Base-by-base conservation (phyloP, 2,888 invertebrate genomes). In the Rhamphomyia laevipes region DNA sequence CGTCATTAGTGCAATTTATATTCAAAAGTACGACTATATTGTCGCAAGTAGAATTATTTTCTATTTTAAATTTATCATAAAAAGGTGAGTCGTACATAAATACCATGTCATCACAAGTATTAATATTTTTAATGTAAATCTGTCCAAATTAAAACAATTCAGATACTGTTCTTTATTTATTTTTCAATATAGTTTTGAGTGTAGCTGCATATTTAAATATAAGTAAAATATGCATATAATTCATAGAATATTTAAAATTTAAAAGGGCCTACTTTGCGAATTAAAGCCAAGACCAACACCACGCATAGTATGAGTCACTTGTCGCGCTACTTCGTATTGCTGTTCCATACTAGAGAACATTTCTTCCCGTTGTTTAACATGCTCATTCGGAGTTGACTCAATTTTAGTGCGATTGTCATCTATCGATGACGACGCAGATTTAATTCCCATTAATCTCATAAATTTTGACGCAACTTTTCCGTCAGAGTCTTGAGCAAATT, bases 401-500 rank as follows among this genome's bases (percentile, higher is more conserved):
- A 41, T 31, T 43, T 41, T 42, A 43, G 17, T 15, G 12, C 16
- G 4, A 31, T 16, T 12, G 2, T 9, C 21, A 11, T 43, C 45
- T 10, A 15, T 35, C 4, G 43, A 15, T 23, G 55, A 56, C 5
- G 57, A 53, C 21, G 53, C 47, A 21, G 78, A 78, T 67, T 85
- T 88, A 55, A 96, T 93, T 45, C 96, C 96, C 96, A 97, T 96
- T 43, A 97, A 76, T 55, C 96, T 78, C 74, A 93, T 89, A 71
- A 97, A 97, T 73, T 96, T 97, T 50, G 86, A 88, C 0, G 90
- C 87, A 59, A 92, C 86, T 70, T 86, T 88, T 53, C 93, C 94
- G 69, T 94, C 94, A 18, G 82, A 78, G 71, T 95, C 94, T 66
- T 91, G 86, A 0, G 88, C 84, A 71, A 95, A 93, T 23, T 86